Percentiles rank a stretch among this genome's conserved stretches.
Conservation (phyloP, 2,888 invertebrate genomes). For the Agrilus mali region DNA sequence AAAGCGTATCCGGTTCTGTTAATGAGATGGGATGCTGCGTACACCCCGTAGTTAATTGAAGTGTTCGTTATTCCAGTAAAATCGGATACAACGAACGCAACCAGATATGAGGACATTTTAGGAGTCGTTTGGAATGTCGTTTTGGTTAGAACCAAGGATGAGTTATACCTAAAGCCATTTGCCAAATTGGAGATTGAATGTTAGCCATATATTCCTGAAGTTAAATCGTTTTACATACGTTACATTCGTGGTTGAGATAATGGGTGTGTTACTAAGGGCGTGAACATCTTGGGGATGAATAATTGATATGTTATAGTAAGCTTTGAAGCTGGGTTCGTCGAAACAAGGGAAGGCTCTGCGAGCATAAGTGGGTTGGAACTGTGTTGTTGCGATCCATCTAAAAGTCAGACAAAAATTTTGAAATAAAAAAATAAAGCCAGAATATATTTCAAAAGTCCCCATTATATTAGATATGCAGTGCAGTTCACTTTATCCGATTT, state of each 20-base stretch:
- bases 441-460: no score
- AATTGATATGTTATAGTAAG: constrained; percentile 33
- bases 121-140: constrained; percentile 33
- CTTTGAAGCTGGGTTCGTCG: constrained; percentile 45
- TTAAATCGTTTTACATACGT: constrained; percentile 25
- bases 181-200: constrained; percentile 5
- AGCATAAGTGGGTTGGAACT: constrained; percentile 55
- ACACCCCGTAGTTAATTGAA: constrained; percentile 21
- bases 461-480: no score
- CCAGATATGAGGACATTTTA: constrained; percentile 72
- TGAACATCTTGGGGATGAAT: constrained; percentile 21
- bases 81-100: constrained; percentile 74
- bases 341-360: constrained; percentile 67
- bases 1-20: constrained; percentile 35
- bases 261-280: constrained; percentile 16
- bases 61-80: constrained; percentile 34
- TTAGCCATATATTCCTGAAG: constrained; percentile 14
- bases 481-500: no score
- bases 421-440: not conserved
- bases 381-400: constrained; percentile 44
- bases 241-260: constrained; percentile 19
- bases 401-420: constrained; percentile 4
- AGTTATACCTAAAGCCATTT: no score
- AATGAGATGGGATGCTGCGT: constrained; percentile 36
- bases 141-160: constrained; percentile 27